A percentile compares a stretch with the other conserved stretches of the same genome.
phyloP scores from a whole-genome alignment of 92 coral and sea anemone species.

The Epizoanthus stellaris region DNA sequence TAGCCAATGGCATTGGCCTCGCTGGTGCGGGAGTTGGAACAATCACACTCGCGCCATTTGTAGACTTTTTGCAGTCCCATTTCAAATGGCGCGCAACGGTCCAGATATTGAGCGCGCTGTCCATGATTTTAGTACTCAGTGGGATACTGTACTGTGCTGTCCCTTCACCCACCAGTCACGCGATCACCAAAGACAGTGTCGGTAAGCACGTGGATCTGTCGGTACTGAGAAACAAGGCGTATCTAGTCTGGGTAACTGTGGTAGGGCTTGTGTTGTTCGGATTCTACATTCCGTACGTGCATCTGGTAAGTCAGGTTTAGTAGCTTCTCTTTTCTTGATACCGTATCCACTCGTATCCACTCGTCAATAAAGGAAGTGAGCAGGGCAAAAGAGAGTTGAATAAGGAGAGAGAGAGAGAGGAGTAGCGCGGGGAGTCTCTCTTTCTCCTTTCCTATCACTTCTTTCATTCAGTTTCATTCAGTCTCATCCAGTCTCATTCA shows the following conservation, averaged over 20 bases:
- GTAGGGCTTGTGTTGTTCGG: conserved; percentile 83
- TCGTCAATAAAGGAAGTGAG: too few relatives aligned
- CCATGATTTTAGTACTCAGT: conserved; percentile 63
- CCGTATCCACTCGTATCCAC: too few relatives aligned
- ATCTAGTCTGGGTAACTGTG: conserved; percentile 69
- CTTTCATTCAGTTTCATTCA: too few relatives aligned
- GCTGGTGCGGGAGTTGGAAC: conserved; percentile 96
- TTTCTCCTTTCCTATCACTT: too few relatives aligned
- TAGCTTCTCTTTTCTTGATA: neutral
- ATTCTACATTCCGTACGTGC: conserved; percentile 89
- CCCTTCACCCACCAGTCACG: conserved; percentile 54
- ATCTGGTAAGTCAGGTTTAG: conserved; percentile 68
- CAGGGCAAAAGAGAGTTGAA: too few relatives aligned
- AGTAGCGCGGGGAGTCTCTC: too few relatives aligned
- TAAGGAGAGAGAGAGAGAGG: too few relatives aligned
- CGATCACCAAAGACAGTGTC: conserved; percentile 20
- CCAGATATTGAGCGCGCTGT: conserved; percentile 73
- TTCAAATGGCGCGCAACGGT: conserved; percentile 81
- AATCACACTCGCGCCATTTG: conserved; percentile 77
- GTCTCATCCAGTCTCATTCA: too few relatives aligned
- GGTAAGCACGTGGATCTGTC: conserved; percentile 51
- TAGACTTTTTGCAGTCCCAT: conserved; percentile 67
- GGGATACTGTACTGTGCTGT: conserved; percentile 73
- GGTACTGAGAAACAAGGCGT: conserved; percentile 84
- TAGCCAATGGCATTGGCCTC: conserved; percentile 88